Base-by-base conservation (phyloP, 2,113 vertebrate species). In the Zosterops pallidus region DNA sequence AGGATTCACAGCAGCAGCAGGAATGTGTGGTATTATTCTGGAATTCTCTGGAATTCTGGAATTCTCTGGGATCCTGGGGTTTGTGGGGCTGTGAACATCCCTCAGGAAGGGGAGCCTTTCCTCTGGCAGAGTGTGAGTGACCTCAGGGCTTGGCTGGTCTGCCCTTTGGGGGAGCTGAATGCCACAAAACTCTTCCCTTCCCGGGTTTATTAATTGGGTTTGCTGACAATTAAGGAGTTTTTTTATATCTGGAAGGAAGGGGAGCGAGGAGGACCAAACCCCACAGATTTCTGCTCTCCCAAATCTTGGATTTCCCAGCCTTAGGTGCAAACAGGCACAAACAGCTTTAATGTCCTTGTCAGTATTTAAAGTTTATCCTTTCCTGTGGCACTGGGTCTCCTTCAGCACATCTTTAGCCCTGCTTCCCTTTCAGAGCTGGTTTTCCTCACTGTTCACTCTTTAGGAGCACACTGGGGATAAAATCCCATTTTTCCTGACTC, bases 201-300 rank as follows among this genome's bases (percentile, higher is more conserved):
- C 26, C 1, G 5, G 13, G 12, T 81, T 76, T 41, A 11, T 71
- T 50, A 29, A 29, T 11, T 63, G 46, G 20, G 2, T 50, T 78
- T 81, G 8, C 15, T 7, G 18, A 19, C 47, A 46, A 12, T 71
- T 26, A 52, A 23, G 11, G 41, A 56, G 50, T 12, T 26, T 9
- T 2, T 44, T 79, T 55, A 2, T 18, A 7, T 12, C 42, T 53
- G 9, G 47, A 20, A 0, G 12, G 33, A 56, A 47, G 11, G 37
- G 29, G 17, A 14, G 12, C 0, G 2, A 14, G 12, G 17, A 71
- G 35, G 41, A 50, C 26, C 49, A 39, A 46, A 47, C 28, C 9
- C 35, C 14, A 0, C 1, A 5, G 33, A 9, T n/a, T 76, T 64
- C 39, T 42, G 0, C 39, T 55, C 9, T 39, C 33, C 1, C 12